These are phyloP conservation scores for Phycodurus eques DNA, from an alignment of 2,113 vertebrate species.

Conservation along the genomic window DNA sequence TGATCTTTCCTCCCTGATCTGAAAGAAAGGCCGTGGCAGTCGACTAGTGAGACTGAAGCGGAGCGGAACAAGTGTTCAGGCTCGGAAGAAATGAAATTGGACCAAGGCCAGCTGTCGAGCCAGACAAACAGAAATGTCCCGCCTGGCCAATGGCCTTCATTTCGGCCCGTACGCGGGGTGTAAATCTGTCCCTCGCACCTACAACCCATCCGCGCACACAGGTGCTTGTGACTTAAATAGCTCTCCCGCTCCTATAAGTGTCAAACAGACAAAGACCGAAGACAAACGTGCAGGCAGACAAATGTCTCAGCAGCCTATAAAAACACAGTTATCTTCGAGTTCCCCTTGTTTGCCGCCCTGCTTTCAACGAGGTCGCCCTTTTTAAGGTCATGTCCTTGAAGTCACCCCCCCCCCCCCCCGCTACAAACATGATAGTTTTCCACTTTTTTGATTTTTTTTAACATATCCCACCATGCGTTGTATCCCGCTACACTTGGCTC, in stretches of 20 bases:
- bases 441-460: background rate
- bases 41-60: constrained; percentile 21
- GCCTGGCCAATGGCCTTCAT: constrained; percentile 55
- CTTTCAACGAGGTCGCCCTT: constrained; percentile 12
- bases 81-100: constrained; percentile 61
- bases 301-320: constrained; percentile 23
- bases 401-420: background rate
- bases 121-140: constrained; percentile 37
- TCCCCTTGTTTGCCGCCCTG: background rate
- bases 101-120: constrained; percentile 38
- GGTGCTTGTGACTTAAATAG: constrained; percentile 53
- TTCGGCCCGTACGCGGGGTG: constrained; percentile 31
- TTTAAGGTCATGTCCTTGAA: constrained; percentile 9
- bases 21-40: constrained; percentile 22
- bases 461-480: constrained; percentile 12
- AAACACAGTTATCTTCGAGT: constrained; percentile 33
- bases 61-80: constrained; percentile 41
- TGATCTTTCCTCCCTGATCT: background rate
- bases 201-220: constrained; percentile 43
- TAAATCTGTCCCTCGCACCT: constrained; percentile 63
- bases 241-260: constrained; percentile 40
- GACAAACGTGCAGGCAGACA: constrained; percentile 21
- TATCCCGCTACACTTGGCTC: constrained; percentile 25
- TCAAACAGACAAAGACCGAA: constrained; percentile 30
- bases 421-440: background rate